These are phyloP conservation scores for Cyprinodon brontotheroides DNA, from an alignment of 2,113 vertebrate genomes.

Conservation along the genomic window DNA sequence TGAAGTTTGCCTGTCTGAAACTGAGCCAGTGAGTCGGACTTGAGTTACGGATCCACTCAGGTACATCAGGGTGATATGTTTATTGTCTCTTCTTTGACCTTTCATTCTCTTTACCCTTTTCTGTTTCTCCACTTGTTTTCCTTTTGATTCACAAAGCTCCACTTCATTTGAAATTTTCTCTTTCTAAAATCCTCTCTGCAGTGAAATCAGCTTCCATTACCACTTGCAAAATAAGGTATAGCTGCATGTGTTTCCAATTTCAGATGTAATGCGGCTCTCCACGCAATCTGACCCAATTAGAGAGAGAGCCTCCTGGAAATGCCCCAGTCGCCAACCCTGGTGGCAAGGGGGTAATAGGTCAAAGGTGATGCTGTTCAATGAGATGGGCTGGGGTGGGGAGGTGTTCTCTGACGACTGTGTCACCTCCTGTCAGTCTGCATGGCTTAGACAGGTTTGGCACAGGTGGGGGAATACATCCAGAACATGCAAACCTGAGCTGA, in stretches of 20 bases:
- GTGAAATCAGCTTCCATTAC: slow-evolving; percentile 14
- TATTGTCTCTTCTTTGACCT: slow-evolving; percentile 4
- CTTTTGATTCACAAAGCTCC: slow-evolving; percentile 12
- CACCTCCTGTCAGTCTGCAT: slow-evolving; percentile 30
- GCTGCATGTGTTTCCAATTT: slow-evolving; percentile 80
- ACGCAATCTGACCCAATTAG: slow-evolving; percentile 78
- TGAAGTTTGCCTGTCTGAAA: slow-evolving; percentile 28
- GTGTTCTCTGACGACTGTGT: slow-evolving; percentile 40
- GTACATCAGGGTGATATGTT: not conserved
- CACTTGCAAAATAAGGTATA: slow-evolving; percentile 27
- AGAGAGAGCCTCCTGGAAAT: slow-evolving; percentile 67
- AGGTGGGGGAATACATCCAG: slow-evolving; percentile 37
- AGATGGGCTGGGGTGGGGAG: not conserved
- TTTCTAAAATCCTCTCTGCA: not conserved
- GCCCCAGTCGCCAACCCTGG: slow-evolving; percentile 46
- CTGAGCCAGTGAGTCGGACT: slow-evolving; percentile 24
- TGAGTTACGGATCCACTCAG: slow-evolving; percentile 35
- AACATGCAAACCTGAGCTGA: slow-evolving; percentile 49
- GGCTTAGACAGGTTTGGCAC: slow-evolving; percentile 42
- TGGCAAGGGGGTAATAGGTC: slow-evolving; percentile 68
- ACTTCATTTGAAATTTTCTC: not conserved
- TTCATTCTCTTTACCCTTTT: not conserved
- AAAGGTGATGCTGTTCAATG: slow-evolving; percentile 51
- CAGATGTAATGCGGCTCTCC: slow-evolving; percentile 61
- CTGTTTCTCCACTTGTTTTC: slow-evolving; percentile 8